Percentiles rank a stretch among this genome's conserved stretches.
phyloP scores from a whole-genome alignment of 2,888 invertebrate species.

The Apamea crenata region DNA sequence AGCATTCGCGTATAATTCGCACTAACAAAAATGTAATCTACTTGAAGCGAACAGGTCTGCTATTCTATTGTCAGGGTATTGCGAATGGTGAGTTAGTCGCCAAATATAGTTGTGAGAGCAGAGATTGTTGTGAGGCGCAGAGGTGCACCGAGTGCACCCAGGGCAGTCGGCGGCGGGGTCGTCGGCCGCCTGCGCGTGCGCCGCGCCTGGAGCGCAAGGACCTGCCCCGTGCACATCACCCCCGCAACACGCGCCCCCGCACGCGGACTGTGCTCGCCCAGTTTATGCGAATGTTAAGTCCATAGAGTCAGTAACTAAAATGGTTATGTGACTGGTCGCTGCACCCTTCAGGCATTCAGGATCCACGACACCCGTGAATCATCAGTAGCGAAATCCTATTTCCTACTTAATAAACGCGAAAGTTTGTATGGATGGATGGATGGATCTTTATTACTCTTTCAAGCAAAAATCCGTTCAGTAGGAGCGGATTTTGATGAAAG shows the following conservation, averaged over 20 bases:
- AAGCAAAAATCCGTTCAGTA: no score
- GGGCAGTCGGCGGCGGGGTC: conserved; percentile 23
- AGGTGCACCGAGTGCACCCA: not conserved
- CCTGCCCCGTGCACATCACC: not conserved
- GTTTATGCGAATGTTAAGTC: conserved; percentile 27
- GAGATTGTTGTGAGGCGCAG: not conserved
- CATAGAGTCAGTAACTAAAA: no score
- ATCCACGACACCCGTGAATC: not conserved
- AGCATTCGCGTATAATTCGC: not conserved
- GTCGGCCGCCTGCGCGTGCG: conserved; percentile 25
- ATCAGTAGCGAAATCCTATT: no score
- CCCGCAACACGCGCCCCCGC: not conserved
- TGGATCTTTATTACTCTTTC: no score
- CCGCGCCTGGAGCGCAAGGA: conserved; percentile 1
- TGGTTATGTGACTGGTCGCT: not conserved
- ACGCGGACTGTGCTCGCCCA: conserved; percentile 13
- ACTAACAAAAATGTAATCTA: not conserved
- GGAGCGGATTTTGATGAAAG: no score
- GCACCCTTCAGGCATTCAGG: not conserved
- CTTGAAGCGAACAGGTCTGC: not conserved
- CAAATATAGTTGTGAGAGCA: not conserved
- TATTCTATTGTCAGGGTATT: not conserved
- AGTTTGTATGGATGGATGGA: no score
- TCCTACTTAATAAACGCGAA: no score
- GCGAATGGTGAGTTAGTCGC: conserved; percentile 7